Base-by-base conservation (phyloP, 1,140 invertebrate genomes). In the Cotesia typhae region DNA sequence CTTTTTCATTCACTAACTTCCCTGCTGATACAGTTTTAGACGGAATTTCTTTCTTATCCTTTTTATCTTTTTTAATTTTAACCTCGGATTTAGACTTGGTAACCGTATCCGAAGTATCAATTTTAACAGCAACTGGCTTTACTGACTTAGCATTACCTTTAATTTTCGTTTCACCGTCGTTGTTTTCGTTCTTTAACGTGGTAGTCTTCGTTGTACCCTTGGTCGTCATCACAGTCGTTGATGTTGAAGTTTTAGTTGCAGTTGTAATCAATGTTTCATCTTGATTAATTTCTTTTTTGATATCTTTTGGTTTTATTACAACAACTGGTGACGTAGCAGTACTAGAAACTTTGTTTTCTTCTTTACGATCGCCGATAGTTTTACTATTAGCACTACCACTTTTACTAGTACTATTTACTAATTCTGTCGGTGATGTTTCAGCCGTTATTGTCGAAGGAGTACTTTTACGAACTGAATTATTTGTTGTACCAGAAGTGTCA, bases 281-380 rank as follows among this genome's bases (percentile, higher is more conserved):
- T 0, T 78, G 75, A 17, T 67, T 71, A 2, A 78, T 41, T 66
- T 84, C 84, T 47, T 82, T 78, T 47, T 85, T 86, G 9, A 85
- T 84, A 53, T 85, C 77, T 53, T 82, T 82, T 0, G 80, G 74
- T 7, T 80, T 79, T 55, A 83, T 81, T 51, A 75, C 20, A 20
- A 20, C 71, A 0, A 75, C 0, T 74, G 69, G 35, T 14, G 73
- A 65, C 3, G 47, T 12, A 2, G 66, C 74, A 14, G 28, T 61
- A n/a, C 74, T 74, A 1, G 71, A 63, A 5, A 82, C 77, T 35
- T 75, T 74, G 17, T 70, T 79, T 4, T 82, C 79, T 12, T 78
- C 77, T 1, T 77, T 75, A 3, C 51, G 59, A 9, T 51, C 14
- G 4, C 75, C 75, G 12, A 81, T 80, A 12, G 68, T 14, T 47